phyloP scores from a whole-genome alignment of 2,113 vertebrate genomes.

The Lamprologus ornatipinnis region DNA sequence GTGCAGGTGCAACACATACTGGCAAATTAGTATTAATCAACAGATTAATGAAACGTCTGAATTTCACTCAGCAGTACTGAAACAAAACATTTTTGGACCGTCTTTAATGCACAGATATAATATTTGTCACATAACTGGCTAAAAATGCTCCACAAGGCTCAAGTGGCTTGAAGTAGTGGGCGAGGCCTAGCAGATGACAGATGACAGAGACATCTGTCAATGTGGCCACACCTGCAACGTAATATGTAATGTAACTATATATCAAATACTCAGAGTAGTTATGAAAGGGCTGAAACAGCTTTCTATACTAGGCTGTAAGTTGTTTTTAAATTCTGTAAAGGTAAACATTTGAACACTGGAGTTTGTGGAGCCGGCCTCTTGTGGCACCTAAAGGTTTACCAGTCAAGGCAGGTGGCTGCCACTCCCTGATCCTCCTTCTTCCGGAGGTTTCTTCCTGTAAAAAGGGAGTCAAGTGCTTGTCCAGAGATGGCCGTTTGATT shows the following conservation, averaged over 20 bases:
- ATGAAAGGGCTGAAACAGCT: neutral
- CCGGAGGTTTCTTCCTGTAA: accelerated
- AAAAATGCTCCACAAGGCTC: neutral
- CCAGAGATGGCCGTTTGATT: neutral
- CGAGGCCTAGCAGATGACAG: neutral
- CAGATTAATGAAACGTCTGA: accelerated
- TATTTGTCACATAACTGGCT: neutral
- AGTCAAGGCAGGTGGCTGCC: neutral
- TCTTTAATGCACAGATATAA: neutral
- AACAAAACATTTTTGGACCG: accelerated
- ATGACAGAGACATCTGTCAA: neutral
- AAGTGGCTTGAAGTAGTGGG: neutral
- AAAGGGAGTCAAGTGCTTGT: neutral
- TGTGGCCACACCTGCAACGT: neutral
- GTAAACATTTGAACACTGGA: neutral
- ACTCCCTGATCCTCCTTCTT: neutral
- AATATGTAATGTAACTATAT: neutral
- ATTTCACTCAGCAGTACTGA: neutral
- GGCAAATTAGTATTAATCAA: neutral
- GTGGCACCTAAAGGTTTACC: neutral
- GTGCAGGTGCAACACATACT: neutral
- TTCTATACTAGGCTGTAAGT: neutral
- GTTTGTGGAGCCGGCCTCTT: neutral
- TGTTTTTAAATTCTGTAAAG: neutral
- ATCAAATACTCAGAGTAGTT: neutral